Conservation (phyloP, 2,113 vertebrate species). For the Ibidorhyncha struthersii region DNA sequence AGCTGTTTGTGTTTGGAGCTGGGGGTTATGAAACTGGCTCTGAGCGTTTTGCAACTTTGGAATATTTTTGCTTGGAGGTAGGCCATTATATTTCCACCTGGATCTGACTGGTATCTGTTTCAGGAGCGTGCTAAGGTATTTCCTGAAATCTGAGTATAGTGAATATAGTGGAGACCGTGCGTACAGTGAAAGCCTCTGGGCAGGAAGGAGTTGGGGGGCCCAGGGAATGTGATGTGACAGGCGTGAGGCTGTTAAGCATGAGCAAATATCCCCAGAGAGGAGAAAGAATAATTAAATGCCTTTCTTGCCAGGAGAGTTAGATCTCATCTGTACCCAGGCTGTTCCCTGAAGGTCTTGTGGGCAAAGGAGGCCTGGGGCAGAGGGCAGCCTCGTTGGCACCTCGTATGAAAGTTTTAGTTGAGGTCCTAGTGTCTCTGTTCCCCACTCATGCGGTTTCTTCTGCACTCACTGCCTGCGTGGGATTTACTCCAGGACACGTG, state of each 20-base stretch:
- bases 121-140: not conserved
- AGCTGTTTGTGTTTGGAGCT: not conserved
- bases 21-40: not conserved
- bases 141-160: not conserved
- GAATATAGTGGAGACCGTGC: rapidly evolving
- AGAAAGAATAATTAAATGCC: not conserved
- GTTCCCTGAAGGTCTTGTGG: not conserved
- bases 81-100: not conserved
- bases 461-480: not conserved
- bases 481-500: not conserved
- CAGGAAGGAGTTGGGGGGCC: not conserved
- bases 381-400: not conserved
- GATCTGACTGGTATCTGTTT: not conserved
- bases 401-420: not conserved
- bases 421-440: not conserved
- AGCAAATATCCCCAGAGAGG: not conserved
- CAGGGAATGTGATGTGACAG: not conserved
- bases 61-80: not conserved
- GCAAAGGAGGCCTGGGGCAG: not conserved
- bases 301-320: not conserved
- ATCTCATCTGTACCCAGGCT: not conserved
- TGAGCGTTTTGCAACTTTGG: not conserved
- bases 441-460: not conserved
- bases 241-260: not conserved
- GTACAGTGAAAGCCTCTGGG: not conserved